phyloP scores from a whole-genome alignment of 2,797 vertebrate genomes.

The Falco novaeseelandiae region DNA sequence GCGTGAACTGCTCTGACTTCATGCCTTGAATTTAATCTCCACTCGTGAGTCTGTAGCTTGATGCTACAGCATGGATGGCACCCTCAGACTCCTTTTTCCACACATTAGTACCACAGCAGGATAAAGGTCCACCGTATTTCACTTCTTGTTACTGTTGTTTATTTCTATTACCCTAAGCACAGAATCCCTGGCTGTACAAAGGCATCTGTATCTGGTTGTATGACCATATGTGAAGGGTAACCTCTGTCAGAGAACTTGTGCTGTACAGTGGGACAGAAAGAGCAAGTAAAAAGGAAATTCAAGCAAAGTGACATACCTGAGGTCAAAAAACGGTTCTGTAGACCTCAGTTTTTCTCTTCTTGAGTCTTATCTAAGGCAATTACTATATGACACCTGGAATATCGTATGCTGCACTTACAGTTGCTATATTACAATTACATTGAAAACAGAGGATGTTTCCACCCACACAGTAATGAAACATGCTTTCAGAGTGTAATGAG shows the following conservation, averaged over 20 bases:
- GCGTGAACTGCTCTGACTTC: background rate
- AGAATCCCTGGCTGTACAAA: background rate
- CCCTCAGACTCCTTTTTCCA: background rate
- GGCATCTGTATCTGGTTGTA: background rate
- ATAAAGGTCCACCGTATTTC: background rate
- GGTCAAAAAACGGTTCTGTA: background rate
- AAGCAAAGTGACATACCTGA: background rate
- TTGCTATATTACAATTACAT: background rate
- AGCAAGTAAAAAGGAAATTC: background rate
- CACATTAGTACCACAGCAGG: background rate
- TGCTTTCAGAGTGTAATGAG: slow-evolving; percentile 13
- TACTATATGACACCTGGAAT: background rate
- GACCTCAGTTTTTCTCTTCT: background rate
- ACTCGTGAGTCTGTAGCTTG: background rate
- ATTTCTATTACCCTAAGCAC: background rate
- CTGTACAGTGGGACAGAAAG: background rate
- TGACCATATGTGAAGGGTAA: background rate
- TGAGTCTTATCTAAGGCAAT: background rate
- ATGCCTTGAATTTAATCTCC: background rate
- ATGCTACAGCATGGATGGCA: background rate
- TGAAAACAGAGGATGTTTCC: background rate
- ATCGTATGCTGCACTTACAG: background rate
- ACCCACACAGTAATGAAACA: slow-evolving; percentile 11
- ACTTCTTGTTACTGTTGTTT: background rate
- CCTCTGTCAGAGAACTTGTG: background rate